Percentiles rank a stretch among this genome's conserved stretches.
Evolutionary conservation across 2,797 vertebrate species (phyloP).

Genomic region (Scolopax rusticola): DNA sequence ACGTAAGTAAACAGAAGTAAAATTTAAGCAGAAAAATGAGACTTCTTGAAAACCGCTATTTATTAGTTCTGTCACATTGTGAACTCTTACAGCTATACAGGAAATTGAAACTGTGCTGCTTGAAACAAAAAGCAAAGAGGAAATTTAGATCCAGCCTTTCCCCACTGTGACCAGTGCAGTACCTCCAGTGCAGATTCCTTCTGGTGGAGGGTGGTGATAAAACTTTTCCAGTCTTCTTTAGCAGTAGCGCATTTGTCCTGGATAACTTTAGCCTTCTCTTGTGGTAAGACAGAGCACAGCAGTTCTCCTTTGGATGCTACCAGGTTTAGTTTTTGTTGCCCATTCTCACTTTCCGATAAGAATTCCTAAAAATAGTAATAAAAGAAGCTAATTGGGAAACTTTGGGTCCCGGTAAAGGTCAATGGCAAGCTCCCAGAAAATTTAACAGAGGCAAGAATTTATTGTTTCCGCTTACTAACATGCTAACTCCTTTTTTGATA

Average conservation of each 20-base stretch:
- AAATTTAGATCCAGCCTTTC: not conserved
- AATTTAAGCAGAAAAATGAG: not conserved
- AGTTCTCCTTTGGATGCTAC: conserved; percentile 86
- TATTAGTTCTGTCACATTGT: not conserved
- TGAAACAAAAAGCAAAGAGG: not conserved
- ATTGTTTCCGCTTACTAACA: not conserved
- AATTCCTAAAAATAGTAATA: conserved; percentile 83
- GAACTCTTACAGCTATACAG: not conserved
- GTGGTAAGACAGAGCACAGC: conserved; percentile 79
- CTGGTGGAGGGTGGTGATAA: conserved; percentile 88
- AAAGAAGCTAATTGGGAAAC: not conserved
- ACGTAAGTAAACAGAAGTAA: not conserved
- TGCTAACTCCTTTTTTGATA: not conserved
- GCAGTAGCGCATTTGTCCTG: conserved; percentile 82
- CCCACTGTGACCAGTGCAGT: not conserved
- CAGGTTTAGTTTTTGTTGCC: conserved; percentile 87
- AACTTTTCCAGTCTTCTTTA: conserved; percentile 91
- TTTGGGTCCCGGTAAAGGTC: not conserved
- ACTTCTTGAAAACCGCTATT: not conserved
- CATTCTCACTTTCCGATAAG: conserved; percentile 87
- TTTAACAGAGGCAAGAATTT: not conserved
- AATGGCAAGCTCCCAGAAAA: not conserved
- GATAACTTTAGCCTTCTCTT: conserved; percentile 85
- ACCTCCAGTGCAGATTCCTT: conserved; percentile 90
- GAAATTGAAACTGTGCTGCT: not conserved